Conservation (phyloP, 2,113 vertebrate species). For the Cyanoliseus patagonus region DNA sequence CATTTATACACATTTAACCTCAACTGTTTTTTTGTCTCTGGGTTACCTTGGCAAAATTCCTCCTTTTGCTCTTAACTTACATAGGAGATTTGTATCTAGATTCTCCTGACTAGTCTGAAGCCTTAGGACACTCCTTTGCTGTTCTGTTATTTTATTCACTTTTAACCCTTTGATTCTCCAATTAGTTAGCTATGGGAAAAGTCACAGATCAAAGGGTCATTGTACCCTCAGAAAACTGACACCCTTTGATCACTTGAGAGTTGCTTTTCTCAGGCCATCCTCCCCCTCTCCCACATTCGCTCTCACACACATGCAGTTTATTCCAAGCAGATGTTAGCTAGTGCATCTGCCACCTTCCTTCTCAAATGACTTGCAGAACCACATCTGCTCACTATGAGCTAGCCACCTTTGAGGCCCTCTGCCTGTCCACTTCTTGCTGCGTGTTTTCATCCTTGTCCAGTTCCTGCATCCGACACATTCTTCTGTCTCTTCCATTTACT, state of each 20-base stretch:
- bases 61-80: slow-evolving; percentile 21
- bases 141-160: background rate
- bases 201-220: slow-evolving; percentile 23
- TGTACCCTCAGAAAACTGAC: background rate
- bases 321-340: slow-evolving; percentile 25
- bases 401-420: background rate
- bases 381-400: background rate
- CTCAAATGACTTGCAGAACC: slow-evolving; percentile 3
- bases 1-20: background rate
- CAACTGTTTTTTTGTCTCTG: background rate
- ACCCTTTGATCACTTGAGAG: slow-evolving; percentile 28
- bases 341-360: slow-evolving; percentile 26
- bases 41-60: background rate
- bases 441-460: background rate
- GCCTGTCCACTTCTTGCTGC: background rate
- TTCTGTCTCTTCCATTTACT: background rate
- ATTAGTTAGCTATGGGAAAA: slow-evolving; percentile 8
- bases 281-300: background rate
- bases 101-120: background rate
- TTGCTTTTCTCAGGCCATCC: slow-evolving; percentile 9
- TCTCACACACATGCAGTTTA: background rate
- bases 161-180: background rate
- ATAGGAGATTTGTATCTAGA: background rate
- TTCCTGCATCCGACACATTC: background rate
- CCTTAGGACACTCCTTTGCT: background rate